Evolutionary conservation across 2,113 vertebrate genomes (phyloP).

Genomic region (Neogale vison): DNA sequence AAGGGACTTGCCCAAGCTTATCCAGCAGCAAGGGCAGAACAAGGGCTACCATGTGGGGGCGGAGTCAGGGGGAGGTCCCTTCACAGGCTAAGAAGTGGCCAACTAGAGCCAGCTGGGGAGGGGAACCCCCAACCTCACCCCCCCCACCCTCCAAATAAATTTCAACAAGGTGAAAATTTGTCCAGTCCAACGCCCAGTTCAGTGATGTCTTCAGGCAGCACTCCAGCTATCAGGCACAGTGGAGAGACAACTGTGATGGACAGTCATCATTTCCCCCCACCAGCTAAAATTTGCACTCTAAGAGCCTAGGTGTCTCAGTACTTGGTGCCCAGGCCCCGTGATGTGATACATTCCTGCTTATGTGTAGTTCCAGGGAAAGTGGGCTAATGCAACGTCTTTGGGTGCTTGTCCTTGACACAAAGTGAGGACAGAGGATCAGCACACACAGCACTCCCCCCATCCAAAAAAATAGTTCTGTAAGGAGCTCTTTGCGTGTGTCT

Average conservation of each 20-base stretch:
- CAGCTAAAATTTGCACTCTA: background rate
- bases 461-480: background rate
- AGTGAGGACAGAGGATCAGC: background rate
- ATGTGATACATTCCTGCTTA: background rate
- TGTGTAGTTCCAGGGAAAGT: background rate
- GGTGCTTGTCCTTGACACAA: background rate
- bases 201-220: background rate
- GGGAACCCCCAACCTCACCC: background rate
- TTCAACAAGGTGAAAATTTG: background rate
- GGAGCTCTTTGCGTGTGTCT: background rate
- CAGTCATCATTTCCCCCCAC: background rate
- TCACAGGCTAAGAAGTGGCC: background rate
- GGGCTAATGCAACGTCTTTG: background rate
- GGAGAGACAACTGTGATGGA: background rate
- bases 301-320: fast-evolving
- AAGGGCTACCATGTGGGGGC: fast-evolving
- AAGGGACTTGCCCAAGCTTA: background rate
- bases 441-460: background rate
- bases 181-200: background rate
- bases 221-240: background rate
- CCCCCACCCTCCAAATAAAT: background rate
- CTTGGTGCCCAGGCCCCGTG: no score
- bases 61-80: background rate
- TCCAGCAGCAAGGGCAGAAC: background rate
- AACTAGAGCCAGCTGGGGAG: background rate